phyloP scores from a whole-genome alignment of 2,888 invertebrate genomes.

The Marasmarcha lunaedactyla region DNA sequence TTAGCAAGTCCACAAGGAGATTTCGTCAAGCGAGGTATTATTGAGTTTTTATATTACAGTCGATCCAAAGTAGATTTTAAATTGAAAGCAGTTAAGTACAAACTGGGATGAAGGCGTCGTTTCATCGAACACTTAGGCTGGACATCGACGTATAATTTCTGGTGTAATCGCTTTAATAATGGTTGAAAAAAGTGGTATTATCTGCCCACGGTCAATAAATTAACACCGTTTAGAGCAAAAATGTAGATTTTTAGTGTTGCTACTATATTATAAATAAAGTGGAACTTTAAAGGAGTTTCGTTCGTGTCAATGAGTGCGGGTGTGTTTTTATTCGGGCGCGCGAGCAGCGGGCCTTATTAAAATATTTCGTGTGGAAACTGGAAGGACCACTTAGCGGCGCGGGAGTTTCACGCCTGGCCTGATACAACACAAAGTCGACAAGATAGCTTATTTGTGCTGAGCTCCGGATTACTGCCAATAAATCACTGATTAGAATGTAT shows the following conservation, averaged over 20 bases:
- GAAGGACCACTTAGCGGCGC: conserved; percentile 70
- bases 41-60: conserved; percentile 21
- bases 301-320: conserved; percentile 42
- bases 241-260: conserved; percentile 68
- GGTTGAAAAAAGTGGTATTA: conserved; percentile 69
- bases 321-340: conserved; percentile 66
- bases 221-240: conserved; percentile 71
- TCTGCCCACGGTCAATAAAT: conserved; percentile 71
- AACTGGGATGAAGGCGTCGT: conserved; percentile 17
- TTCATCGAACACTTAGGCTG: conserved; percentile 42
- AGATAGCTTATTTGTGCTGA: conserved; percentile 71
- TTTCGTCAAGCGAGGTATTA: conserved; percentile 59
- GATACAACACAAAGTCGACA: conserved; percentile 70
- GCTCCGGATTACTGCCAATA: conserved; percentile 67
- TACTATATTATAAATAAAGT: conserved; percentile 67
- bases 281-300: conserved; percentile 40
- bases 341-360: conserved; percentile 69
- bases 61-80: conserved; percentile 27
- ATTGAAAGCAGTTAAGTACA: conserved; percentile 20
- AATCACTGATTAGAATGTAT: conserved; percentile 71
- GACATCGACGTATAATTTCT: conserved; percentile 66
- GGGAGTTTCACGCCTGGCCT: conserved; percentile 69
- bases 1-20: conserved; percentile 63
- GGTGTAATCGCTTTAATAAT: conserved; percentile 70
- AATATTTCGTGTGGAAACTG: conserved; percentile 71